Evolutionary conservation across 2,888 invertebrate species (phyloP).

Genomic region (Calliphora vomitoria): DNA sequence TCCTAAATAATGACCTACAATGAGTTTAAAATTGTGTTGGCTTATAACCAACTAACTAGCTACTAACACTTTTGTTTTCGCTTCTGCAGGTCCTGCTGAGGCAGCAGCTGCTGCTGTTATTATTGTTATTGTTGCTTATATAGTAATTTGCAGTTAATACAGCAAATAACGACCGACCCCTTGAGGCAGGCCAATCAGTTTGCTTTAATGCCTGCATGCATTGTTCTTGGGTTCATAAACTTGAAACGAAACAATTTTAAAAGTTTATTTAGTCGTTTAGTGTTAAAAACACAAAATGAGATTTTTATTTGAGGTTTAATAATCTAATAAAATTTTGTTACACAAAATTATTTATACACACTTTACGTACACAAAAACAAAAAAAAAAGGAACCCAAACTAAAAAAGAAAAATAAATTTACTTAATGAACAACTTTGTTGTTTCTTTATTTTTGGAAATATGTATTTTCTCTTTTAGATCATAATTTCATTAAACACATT

Average conservation of each 20-base stretch:
- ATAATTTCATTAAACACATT: too few relatives aligned
- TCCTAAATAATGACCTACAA: neutral
- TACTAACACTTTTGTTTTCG: neutral
- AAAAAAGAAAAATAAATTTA: too few relatives aligned
- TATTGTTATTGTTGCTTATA: neutral
- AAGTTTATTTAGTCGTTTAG: neutral
- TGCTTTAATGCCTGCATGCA: neutral
- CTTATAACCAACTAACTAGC: neutral
- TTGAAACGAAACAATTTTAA: neutral
- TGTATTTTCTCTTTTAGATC: too few relatives aligned
- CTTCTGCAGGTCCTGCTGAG: neutral
- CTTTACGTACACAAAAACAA: too few relatives aligned
- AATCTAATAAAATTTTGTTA: neutral
- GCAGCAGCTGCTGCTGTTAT: neutral
- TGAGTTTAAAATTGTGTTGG: neutral
- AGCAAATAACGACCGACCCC: neutral
- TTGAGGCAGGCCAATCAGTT: neutral
- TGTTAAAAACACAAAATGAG: neutral
- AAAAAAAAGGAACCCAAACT: too few relatives aligned
- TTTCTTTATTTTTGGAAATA: too few relatives aligned
- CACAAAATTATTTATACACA: neutral
- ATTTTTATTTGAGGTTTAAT: neutral
- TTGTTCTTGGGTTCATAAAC: neutral
- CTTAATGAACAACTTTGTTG: too few relatives aligned
- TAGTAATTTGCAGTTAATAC: neutral